Base-by-base conservation (phyloP, 2,888 invertebrate genomes). In the Macroteleia sp. region DNA sequence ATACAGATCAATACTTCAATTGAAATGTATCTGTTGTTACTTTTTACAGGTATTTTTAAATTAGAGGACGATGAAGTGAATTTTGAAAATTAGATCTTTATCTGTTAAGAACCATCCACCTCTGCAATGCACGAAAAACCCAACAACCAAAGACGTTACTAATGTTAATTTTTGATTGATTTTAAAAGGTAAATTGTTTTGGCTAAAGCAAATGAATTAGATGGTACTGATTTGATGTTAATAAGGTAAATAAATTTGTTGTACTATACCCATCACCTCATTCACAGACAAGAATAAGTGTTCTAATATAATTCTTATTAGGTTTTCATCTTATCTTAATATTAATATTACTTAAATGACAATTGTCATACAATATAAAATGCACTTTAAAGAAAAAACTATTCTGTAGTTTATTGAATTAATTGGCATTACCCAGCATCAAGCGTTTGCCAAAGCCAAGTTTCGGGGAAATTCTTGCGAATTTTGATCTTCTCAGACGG, bases 381-480 rank as follows among this genome's bases (percentile, higher is more conserved):
- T n/a, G n/a, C n/a, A n/a, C n/a, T n/a, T n/a, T n/a, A 4, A 28
- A 48, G 30, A 20, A 9, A 32, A 54, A 12, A 48, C 48, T 22
- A 1, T 1, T 1, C 9, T 36, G n/a, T 48, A 54, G 2, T 64
- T 64, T 3, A 66, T 19, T 83, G 69, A 83, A 80, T 83, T 82
- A 75, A 83, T 83, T 86, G 82, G 85, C 83, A 88, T 91, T 94
- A 94, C 94, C 93, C 93, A 88, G 93, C 92, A 76, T 93, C 92
- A 81, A 92, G 91, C 87, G 92, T 92, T 82, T 93, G 92, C 94
- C 94, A 95, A 82, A 95, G 92, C 95, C 95, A 95, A 54, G 95
- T 95, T 92, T 95, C 95, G 34, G 95, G 94, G 90, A 95, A 95
- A 90, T 93, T 92, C 90, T 93, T 94, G 86, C 95, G 92, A 42